Percentiles rank a stretch among this genome's conserved stretches.
Evolutionary conservation across 2,888 invertebrate species (phyloP).

Genomic region (Phengaris arion): DNA sequence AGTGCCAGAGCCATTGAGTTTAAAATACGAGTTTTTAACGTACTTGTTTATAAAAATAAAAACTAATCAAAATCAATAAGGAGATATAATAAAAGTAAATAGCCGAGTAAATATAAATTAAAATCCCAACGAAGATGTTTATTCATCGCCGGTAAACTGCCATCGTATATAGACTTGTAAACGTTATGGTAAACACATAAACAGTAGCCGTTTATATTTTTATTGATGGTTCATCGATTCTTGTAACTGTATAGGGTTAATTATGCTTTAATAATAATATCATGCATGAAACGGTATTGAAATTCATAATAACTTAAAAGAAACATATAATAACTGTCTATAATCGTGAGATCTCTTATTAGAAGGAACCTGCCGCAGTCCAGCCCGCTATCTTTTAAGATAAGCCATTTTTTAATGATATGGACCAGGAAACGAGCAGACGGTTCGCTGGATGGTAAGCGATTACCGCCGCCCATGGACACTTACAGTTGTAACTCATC

Average conservation of each 20-base stretch:
- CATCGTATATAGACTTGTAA: conserved; percentile 8
- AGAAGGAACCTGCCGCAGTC: too few species aligned
- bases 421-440: too few species aligned
- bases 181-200: not conserved
- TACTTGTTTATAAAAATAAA: not conserved
- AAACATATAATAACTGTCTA: too few species aligned
- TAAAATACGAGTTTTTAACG: not conserved
- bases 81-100: not conserved
- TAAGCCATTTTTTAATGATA: too few species aligned
- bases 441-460: too few species aligned
- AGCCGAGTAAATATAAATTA: not conserved
- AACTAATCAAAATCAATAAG: not conserved
- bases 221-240: not conserved
- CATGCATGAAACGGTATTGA: too few species aligned
- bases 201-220: not conserved
- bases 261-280: not conserved
- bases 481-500: too few species aligned
- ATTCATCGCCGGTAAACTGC: not conserved
- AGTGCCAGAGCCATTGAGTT: not conserved
- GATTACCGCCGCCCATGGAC: too few species aligned
- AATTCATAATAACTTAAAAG: too few species aligned
- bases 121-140: not conserved
- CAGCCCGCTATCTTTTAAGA: too few species aligned
- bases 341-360: too few species aligned
- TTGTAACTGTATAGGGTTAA: not conserved